These are phyloP conservation scores for Cynopterus brachyotis DNA, from an alignment of 2,113 vertebrate genomes.

Conservation along the genomic window DNA sequence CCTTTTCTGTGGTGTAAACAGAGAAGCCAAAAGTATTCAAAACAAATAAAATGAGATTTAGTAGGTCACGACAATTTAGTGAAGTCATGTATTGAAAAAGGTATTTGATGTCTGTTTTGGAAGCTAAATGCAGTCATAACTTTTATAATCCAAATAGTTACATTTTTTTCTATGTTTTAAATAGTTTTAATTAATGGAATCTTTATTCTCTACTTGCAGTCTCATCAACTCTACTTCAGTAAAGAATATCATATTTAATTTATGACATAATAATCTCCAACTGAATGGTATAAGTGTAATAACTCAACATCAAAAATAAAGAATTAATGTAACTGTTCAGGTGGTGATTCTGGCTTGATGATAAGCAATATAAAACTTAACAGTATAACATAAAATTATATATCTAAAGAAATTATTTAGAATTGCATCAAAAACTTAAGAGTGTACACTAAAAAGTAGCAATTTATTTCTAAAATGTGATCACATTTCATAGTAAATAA, in stretches of 20 bases:
- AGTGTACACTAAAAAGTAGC: conserved; percentile 53
- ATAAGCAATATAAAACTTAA: conserved; percentile 61
- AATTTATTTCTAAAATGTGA: conserved; percentile 64
- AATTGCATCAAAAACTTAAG: conserved; percentile 65
- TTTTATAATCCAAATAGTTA: conserved; percentile 62
- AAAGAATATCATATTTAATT: conserved; percentile 49
- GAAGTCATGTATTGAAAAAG: conserved; percentile 26
- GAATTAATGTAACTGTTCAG: conserved; percentile 57
- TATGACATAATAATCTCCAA: conserved; percentile 65
- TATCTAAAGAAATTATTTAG: conserved; percentile 48
- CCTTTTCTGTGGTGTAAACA: not conserved
- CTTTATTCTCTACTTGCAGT: conserved; percentile 71
- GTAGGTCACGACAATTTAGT: conserved; percentile 47
- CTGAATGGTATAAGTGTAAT: conserved; percentile 53
- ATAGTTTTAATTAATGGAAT: conserved; percentile 61
- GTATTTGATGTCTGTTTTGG: conserved; percentile 33
- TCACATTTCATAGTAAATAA: conserved; percentile 67
- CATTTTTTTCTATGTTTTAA: conserved; percentile 60
- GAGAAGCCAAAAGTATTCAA: conserved; percentile 31
- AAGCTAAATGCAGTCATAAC: conserved; percentile 37
- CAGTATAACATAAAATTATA: conserved; percentile 49
- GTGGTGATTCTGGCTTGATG: conserved; percentile 52
- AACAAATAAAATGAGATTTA: conserved; percentile 53
- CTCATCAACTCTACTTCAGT: conserved; percentile 57
- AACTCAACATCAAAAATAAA: conserved; percentile 64